These are phyloP conservation scores for Asobara japonica DNA, from an alignment of 1,140 invertebrate species.

Conservation along the genomic window DNA sequence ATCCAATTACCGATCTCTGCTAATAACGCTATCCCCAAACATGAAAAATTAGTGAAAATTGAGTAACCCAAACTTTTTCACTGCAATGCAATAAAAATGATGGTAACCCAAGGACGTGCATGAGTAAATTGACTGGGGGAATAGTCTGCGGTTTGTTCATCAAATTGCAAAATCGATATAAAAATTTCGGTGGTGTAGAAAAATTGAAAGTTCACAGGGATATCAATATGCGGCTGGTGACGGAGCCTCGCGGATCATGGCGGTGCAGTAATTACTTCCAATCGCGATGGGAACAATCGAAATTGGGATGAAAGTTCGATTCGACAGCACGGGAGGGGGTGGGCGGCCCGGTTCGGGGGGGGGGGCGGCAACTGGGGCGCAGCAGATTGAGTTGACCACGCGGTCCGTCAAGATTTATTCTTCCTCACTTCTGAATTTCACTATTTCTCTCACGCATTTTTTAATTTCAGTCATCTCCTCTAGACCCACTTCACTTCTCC, in stretches of 20 bases:
- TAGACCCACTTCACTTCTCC: neutral
- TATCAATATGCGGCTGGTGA: neutral
- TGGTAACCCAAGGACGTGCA: neutral
- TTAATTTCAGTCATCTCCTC: neutral
- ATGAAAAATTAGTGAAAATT: too few relatives aligned
- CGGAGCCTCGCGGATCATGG: neutral
- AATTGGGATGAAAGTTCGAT: slow-evolving; percentile 30
- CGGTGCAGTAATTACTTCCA: slow-evolving; percentile 27
- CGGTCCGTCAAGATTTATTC: neutral
- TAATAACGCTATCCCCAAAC: neutral
- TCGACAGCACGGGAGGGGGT: neutral
- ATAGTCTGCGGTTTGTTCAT: neutral
- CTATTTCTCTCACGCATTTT: neutral
- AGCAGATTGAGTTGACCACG: neutral
- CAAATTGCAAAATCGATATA: neutral
- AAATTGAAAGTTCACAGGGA: neutral
- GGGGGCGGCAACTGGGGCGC: slow-evolving; percentile 7
- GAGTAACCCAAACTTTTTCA: neutral
- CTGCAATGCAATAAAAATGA: neutral
- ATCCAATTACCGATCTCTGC: too few relatives aligned
- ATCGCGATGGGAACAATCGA: slow-evolving; percentile 7
- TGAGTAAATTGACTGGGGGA: neutral
- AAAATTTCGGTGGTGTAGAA: neutral
- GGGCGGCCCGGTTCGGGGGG: neutral
- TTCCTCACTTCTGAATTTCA: neutral